These are phyloP conservation scores for Hiodon tergisus DNA, from an alignment of 2,113 vertebrate genomes.

Conservation along the genomic window DNA sequence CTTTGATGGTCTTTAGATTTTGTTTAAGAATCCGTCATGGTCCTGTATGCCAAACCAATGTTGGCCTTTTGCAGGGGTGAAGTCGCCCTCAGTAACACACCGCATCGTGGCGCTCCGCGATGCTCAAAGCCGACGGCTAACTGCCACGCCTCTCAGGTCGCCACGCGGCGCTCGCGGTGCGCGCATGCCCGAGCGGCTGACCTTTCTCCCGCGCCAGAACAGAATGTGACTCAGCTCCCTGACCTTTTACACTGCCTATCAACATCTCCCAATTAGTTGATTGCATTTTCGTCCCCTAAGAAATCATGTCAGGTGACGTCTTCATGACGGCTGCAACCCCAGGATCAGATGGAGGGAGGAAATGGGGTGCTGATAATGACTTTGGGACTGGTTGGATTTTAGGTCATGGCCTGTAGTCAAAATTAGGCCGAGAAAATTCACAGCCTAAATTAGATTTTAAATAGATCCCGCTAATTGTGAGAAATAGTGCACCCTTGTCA, in stretches of 20 bases:
- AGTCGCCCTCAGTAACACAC: neutral
- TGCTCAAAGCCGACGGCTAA: neutral
- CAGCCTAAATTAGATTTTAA: conserved; percentile 20
- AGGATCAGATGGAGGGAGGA: neutral
- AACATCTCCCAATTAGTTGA: conserved; percentile 16
- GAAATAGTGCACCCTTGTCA: conserved; percentile 22
- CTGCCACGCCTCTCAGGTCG: neutral
- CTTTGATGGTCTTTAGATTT: no score
- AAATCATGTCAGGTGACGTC: conserved; percentile 19
- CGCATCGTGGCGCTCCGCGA: neutral
- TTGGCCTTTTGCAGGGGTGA: no score
- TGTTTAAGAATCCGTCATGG: no score
- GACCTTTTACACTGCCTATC: conserved; percentile 12
- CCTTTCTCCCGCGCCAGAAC: conserved; percentile 2
- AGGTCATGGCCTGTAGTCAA: conserved; percentile 24
- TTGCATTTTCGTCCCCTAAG: conserved; percentile 7
- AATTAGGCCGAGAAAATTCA: conserved; percentile 24
- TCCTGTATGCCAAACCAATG: no score
- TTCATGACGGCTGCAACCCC: conserved; percentile 9
- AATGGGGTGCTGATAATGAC: conserved; percentile 15
- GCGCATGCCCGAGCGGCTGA: neutral
- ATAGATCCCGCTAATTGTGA: conserved; percentile 21
- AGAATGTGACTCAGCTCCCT: conserved; percentile 22
- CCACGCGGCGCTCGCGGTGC: neutral
- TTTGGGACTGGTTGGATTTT: conserved; percentile 16